Percentiles rank a stretch among this genome's conserved stretches.
phyloP scores from a whole-genome alignment of 1,140 invertebrate genomes.

The Drosophila sechellia region DNA sequence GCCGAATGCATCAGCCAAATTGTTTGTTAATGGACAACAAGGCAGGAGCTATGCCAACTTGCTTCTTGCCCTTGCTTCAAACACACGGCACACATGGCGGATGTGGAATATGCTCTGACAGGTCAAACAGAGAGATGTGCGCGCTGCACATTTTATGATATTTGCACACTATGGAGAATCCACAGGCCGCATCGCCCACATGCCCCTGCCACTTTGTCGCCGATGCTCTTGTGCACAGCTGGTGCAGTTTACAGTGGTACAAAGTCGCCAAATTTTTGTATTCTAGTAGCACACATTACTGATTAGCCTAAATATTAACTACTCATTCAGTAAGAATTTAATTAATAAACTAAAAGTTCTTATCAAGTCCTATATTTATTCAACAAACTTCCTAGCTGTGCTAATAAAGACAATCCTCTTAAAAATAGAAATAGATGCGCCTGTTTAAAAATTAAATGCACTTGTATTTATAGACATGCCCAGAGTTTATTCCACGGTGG shows the following conservation, averaged over 20 bases:
- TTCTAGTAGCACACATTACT: too few species aligned
- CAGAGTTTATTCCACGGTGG: slow-evolving; percentile 9
- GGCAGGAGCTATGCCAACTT: neutral
- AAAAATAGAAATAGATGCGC: neutral
- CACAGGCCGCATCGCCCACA: slow-evolving; percentile 6
- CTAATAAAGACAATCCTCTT: neutral
- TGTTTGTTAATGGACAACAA: slow-evolving; percentile 47
- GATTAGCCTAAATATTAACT: too few species aligned
- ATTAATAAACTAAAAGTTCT: too few species aligned
- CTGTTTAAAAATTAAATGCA: neutral
- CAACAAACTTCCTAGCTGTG: too few species aligned
- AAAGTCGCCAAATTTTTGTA: neutral
- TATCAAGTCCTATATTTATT: too few species aligned
- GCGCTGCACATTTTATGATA: slow-evolving; percentile 49
- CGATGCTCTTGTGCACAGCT: slow-evolving; percentile 32
- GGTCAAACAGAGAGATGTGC: slow-evolving; percentile 36
- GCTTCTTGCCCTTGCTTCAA: slow-evolving; percentile 14
- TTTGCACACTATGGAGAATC: slow-evolving; percentile 25
- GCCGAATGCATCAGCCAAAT: slow-evolving; percentile 37
- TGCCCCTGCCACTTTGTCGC: slow-evolving; percentile 8
- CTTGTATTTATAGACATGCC: neutral
- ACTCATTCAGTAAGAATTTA: too few species aligned
- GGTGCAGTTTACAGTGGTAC: slow-evolving; percentile 25
- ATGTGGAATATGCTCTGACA: slow-evolving; percentile 52
- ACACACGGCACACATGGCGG: slow-evolving; percentile 39